Conservation (phyloP, 1,140 invertebrate genomes). For the Drosophila pectinifera region DNA sequence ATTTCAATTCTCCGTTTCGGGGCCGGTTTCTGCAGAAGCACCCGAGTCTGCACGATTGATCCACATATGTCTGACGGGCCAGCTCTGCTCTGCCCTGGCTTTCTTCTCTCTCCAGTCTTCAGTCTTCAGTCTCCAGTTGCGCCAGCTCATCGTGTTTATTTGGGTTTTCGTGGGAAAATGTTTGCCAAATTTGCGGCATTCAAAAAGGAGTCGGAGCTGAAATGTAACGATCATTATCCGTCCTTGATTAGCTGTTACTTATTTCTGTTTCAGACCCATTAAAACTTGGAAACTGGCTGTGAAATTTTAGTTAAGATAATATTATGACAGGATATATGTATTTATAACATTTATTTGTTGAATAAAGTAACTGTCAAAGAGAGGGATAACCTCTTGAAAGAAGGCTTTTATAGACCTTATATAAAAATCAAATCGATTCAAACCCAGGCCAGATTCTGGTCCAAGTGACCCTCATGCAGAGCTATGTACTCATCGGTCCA, state of each 20-base stretch:
- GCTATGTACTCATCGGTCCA: constrained; percentile 15
- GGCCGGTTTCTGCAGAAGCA: constrained; percentile 63
- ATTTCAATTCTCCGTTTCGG: constrained; percentile 64
- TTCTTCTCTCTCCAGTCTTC: neutral
- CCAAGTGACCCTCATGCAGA: constrained; percentile 24
- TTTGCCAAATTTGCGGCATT: constrained; percentile 53
- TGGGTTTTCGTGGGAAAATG: constrained; percentile 64
- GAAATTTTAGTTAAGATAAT: too few species aligned
- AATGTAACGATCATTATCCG: constrained; percentile 27
- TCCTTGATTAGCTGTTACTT: constrained; percentile 12
- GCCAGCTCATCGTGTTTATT: constrained; percentile 66
- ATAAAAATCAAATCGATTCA: constrained; percentile 7
- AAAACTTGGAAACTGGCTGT: neutral
- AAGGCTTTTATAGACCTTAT: too few species aligned
- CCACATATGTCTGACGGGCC: constrained; percentile 73
- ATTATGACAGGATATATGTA: too few species aligned
- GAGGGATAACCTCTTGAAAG: too few species aligned
- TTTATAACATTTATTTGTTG: too few species aligned
- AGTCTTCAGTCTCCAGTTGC: constrained; percentile 12
- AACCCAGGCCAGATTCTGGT: too few species aligned
- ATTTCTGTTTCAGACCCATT: too few species aligned
- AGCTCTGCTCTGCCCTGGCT: constrained; percentile 11
- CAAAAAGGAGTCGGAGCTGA: constrained; percentile 10
- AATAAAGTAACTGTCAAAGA: too few species aligned
- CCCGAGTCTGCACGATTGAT: constrained; percentile 57